Conservation (phyloP, 1,140 invertebrate genomes). For the Dolichoris vasculosae region DNA sequence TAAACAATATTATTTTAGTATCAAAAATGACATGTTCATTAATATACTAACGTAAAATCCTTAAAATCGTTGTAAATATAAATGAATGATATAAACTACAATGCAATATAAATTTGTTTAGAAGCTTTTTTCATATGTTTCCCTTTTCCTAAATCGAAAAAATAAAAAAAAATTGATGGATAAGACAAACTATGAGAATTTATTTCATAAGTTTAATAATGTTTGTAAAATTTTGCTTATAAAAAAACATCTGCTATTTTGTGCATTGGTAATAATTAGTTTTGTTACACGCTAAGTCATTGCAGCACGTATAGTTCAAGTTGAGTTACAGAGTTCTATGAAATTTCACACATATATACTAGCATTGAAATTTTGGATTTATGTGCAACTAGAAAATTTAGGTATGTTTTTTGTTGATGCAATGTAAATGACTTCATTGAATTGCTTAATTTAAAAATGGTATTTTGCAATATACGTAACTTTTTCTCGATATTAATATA, state of each 20-base stretch:
- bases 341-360: constrained; percentile 63
- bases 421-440: neutral
- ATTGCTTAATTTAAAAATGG: constrained; percentile 25
- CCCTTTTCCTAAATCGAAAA: constrained; percentile 29
- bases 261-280: constrained; percentile 66
- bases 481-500: neutral
- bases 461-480: neutral
- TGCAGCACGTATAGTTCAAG: constrained; percentile 47
- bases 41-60: constrained; percentile 35
- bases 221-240: constrained; percentile 31
- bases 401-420: neutral
- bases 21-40: constrained; percentile 10
- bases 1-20: neutral
- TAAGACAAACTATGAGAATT: constrained; percentile 70
- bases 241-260: constrained; percentile 51
- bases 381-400: neutral
- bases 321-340: constrained; percentile 62
- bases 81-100: constrained; percentile 63
- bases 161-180: constrained; percentile 68
- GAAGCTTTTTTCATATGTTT: constrained; percentile 53
- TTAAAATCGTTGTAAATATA: constrained; percentile 64
- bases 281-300: constrained; percentile 54
- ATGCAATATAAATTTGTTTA: constrained; percentile 61
- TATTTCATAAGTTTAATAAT: constrained; percentile 69
- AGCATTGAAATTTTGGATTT: constrained; percentile 59